These are phyloP conservation scores for Dendrophyllia cribrosa DNA, from an alignment of 64 coral and sea anemone genomes.

Conservation along the genomic window DNA sequence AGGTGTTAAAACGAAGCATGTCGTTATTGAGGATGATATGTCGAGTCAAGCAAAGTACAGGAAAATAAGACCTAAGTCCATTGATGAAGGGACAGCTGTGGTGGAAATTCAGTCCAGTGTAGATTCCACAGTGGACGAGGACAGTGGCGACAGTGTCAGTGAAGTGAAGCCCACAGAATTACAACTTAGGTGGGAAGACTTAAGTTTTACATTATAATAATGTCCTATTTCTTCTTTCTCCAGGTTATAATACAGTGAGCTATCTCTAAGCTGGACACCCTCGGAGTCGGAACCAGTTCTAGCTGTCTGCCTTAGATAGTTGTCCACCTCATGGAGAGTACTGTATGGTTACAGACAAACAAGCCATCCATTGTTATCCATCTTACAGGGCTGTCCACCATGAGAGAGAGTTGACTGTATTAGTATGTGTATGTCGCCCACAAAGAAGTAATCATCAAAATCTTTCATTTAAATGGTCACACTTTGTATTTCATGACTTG, in stretches of 20 bases:
- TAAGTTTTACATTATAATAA: not conserved
- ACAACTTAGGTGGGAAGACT: not conserved
- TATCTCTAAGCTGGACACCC: not conserved
- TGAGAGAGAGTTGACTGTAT: no score
- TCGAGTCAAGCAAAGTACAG: conserved; percentile 75
- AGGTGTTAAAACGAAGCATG: conserved; percentile 1
- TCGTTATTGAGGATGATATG: conserved; percentile 29
- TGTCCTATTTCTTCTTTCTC: not conserved
- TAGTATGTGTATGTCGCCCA: no score
- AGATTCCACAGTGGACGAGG: conserved; percentile 29
- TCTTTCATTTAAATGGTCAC: no score
- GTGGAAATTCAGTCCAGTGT: conserved; percentile 20
- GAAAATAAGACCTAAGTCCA: conserved; percentile 75
- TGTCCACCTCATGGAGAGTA: no score
- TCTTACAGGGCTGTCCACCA: no score
- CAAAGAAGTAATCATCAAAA: no score
- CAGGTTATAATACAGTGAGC: not conserved
- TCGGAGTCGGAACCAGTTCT: not conserved
- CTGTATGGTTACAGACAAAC: no score
- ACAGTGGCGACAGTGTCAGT: conserved; percentile 1
- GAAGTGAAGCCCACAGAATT: conserved; percentile 17
- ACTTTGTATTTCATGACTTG: no score
- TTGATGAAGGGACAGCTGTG: conserved; percentile 8
- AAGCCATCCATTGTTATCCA: no score
- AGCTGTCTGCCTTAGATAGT: no score